These are phyloP conservation scores for Scaptomyza caliginosa DNA, from an alignment of 2,888 invertebrate species.

Conservation along the genomic window DNA sequence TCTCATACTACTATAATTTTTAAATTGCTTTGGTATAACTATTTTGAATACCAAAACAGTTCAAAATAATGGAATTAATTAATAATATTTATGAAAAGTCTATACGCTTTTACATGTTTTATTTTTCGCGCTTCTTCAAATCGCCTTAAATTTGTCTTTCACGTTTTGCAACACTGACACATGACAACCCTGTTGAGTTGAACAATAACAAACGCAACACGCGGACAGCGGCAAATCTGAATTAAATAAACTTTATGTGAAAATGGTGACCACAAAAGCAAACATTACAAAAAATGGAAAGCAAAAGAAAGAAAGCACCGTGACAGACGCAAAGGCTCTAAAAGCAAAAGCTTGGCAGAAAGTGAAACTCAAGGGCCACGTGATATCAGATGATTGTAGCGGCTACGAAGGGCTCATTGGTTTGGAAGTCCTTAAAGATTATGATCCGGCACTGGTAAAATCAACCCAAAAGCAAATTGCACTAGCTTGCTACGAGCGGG, in stretches of 20 bases:
- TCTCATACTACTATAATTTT: too few species aligned
- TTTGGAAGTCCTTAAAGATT: constrained; percentile 90
- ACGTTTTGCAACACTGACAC: constrained; percentile 18
- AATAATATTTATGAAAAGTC: too few species aligned
- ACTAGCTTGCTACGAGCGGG: constrained; percentile 37
- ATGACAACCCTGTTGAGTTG: constrained; percentile 24
- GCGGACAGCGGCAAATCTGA: constrained; percentile 21
- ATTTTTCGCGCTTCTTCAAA: background rate
- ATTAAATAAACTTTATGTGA: constrained; percentile 6
- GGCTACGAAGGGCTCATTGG: constrained; percentile 89
- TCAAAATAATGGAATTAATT: too few species aligned
- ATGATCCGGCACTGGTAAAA: constrained; percentile 85
- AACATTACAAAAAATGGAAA: constrained; percentile 18
- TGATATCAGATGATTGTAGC: constrained; percentile 83
- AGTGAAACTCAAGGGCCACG: constrained; percentile 87
- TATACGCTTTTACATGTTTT: background rate
- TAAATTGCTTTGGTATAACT: too few species aligned
- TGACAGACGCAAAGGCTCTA: background rate
- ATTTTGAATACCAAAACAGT: too few species aligned
- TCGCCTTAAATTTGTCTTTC: background rate
- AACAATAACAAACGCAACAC: constrained; percentile 53
- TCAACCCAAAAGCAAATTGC: constrained; percentile 82
- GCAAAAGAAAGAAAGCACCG: constrained; percentile 5
- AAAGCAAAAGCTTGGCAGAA: constrained; percentile 86
- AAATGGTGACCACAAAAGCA: constrained; percentile 31